A percentile compares a stretch with the other conserved stretches of the same genome.
These are phyloP conservation scores for Cheilosia grossa DNA, from an alignment of 2,888 invertebrate genomes.

Conservation along the genomic window DNA sequence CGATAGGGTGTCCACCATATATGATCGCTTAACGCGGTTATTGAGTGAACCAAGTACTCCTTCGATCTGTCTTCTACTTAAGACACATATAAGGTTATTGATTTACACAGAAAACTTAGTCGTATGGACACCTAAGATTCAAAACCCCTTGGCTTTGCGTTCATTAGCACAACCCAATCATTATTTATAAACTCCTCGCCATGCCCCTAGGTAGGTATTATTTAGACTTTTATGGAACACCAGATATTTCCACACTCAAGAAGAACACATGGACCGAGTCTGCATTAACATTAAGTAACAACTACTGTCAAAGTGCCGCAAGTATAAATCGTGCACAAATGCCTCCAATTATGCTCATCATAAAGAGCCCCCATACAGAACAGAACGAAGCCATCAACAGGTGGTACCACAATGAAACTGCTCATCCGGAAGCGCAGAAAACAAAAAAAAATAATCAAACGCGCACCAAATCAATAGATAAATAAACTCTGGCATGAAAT, in stretches of 20 bases:
- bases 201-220: too few relatives aligned
- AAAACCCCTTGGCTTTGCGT: too few relatives aligned
- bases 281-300: not conserved
- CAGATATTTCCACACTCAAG: slow-evolving; percentile 1
- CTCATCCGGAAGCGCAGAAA: slow-evolving; percentile 59
- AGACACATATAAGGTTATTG: too few relatives aligned
- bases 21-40: too few relatives aligned
- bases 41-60: too few relatives aligned
- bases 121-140: too few relatives aligned
- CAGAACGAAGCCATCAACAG: slow-evolving; percentile 4
- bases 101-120: too few relatives aligned
- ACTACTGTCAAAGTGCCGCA: slow-evolving; percentile 9
- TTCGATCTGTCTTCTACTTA: too few relatives aligned
- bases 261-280: slow-evolving; percentile 14
- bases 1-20: too few relatives aligned
- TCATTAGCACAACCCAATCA: too few relatives aligned
- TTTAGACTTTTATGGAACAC: not conserved
- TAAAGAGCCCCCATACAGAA: slow-evolving; percentile 1
- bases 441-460: slow-evolving; percentile 10
- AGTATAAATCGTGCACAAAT: slow-evolving; percentile 47
- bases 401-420: slow-evolving; percentile 29
- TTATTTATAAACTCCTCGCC: too few relatives aligned
- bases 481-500: slow-evolving; percentile 8
- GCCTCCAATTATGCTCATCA: slow-evolving; percentile 17
- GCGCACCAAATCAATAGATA: slow-evolving; percentile 24